Base-by-base conservation (phyloP, 2,888 invertebrate genomes). In the Cerastis rubricosa region DNA sequence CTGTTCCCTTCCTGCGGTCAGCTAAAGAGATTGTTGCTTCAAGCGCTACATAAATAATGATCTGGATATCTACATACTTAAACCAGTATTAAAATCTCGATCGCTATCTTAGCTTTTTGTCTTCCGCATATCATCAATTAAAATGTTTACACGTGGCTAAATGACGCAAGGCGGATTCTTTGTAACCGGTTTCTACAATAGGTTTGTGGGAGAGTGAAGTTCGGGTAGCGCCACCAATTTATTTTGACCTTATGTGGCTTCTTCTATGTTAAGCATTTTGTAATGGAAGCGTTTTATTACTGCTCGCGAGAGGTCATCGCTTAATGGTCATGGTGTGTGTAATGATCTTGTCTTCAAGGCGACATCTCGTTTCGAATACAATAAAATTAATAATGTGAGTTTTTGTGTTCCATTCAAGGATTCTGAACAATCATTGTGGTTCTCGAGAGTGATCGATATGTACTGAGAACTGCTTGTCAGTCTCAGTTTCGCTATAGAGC, bases 61-160 rank as follows among this genome's bases (percentile, higher is more conserved):
- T 59, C 19, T 78, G 80, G 87, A 91, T 90, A 85, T 77, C 64
- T 76, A 86, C 85, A 82, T 76, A 80, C 71, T 73, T 83, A 90
- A 92, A 91, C 92, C 87, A 90, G 91, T 91, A 91, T 91, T 87
- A 88, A 90, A 90, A 91, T 90, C 83, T 89, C 90, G 93, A 95
- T 94, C 91, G 83, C 87, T 92, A 94, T 94, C 93, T 84, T 81
- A 83, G 72, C 89, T 93, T 94, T 95, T 95, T 94, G 93, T 94
- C 94, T 96, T 96, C 95, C 95, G 95, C 94, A 93, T 95, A 91
- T 95, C 94, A 94, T 95, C 95, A 95, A 96, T 96, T 96, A 95
- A 95, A 95, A 96, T 95, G 90, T 96, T 95, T 96, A 94, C 95
- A 95, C 95, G 95, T 95, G 95, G 93, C 91, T 92, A 93, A 91